Conservation (phyloP, 2,888 invertebrate genomes). For the Athrips mouffetella region DNA sequence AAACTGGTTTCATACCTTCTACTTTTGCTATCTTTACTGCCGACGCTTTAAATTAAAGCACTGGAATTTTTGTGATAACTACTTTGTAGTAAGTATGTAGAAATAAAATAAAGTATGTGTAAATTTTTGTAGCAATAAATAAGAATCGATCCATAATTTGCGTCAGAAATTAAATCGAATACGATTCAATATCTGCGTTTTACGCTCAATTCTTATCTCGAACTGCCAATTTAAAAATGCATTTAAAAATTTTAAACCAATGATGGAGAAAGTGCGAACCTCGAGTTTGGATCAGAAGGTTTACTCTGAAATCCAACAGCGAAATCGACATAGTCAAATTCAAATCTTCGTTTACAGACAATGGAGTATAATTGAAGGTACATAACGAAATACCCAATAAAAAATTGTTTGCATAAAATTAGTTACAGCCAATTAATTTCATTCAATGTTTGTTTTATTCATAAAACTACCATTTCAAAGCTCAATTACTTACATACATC, state of each 20-base stretch:
- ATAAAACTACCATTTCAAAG: not conserved
- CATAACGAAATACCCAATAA: not conserved
- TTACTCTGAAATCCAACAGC: too few relatives aligned
- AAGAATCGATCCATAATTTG: conserved; percentile 1
- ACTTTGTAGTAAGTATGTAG: too few relatives aligned
- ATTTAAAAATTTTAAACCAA: conserved; percentile 9
- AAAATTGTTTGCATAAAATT: not conserved
- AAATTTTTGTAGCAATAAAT: too few relatives aligned
- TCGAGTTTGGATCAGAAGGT: too few relatives aligned
- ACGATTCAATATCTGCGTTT: conserved; percentile 6
- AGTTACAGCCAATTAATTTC: conserved; percentile 1
- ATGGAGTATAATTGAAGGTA: not conserved
- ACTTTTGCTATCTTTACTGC: too few relatives aligned
- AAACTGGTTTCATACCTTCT: too few relatives aligned
- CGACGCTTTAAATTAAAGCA: too few relatives aligned
- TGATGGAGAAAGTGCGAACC: conserved; percentile 23
- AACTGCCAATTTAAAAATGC: conserved; percentile 9
- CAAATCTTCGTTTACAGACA: not conserved
- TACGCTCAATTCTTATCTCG: conserved; percentile 6
- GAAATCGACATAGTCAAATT: too few relatives aligned
- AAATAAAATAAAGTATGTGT: too few relatives aligned
- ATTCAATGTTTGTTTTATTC: conserved; percentile 4
- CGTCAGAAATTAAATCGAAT: not conserved
- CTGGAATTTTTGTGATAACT: too few relatives aligned
- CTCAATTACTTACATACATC: not conserved